phyloP scores from a whole-genome alignment of 2,113 vertebrate species.

The Neomonachus schauinslandi region DNA sequence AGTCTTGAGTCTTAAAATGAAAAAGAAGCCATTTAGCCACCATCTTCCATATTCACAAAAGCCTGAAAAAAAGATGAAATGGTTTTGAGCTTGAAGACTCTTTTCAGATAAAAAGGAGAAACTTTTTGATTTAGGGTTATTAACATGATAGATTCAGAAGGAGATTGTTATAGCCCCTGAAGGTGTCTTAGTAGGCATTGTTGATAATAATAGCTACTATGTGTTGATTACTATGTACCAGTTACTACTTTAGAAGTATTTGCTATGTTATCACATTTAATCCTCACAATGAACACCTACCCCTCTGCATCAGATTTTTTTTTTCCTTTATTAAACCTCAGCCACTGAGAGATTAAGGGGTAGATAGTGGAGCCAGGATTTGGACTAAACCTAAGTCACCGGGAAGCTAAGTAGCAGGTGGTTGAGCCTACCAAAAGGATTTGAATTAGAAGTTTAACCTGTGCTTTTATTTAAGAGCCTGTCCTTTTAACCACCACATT shows the following conservation, averaged over 20 bases:
- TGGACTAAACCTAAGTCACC: conserved; percentile 33
- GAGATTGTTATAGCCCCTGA: background rate
- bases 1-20: conserved; percentile 33
- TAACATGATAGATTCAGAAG: conserved; percentile 2
- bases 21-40: background rate
- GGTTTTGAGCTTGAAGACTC: conserved; percentile 18
- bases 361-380: background rate
- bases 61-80: background rate
- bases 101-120: conserved; percentile 45
- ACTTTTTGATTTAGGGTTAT: conserved; percentile 35
- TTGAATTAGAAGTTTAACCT: conserved; percentile 37
- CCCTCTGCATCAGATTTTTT: background rate
- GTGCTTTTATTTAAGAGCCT: background rate
- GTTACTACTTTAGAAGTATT: background rate
- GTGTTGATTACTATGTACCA: background rate
- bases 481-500: background rate
- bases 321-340: conserved; percentile 13
- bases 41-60: conserved; percentile 18
- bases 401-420: background rate
- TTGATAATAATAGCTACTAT: background rate
- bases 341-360: background rate
- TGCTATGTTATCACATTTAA: conserved; percentile 6
- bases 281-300: background rate
- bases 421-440: background rate
- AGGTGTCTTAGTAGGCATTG: background rate